Conservation (phyloP, 2,888 invertebrate genomes). For the Chirona hameri region DNA sequence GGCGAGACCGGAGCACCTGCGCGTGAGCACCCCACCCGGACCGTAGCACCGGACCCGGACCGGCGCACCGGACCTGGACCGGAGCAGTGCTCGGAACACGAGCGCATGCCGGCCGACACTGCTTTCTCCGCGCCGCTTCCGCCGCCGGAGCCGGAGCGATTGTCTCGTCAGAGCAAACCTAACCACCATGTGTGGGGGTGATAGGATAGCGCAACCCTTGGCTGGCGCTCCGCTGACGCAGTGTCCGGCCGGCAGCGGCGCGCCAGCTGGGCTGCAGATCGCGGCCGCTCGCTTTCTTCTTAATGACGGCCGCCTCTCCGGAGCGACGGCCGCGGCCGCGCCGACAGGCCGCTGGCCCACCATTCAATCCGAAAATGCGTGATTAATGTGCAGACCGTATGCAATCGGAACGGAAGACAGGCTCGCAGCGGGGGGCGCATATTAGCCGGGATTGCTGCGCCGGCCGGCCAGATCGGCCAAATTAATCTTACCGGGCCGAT, state of each 20-base stretch:
- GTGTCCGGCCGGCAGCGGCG: neutral
- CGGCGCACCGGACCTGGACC: too few relatives aligned
- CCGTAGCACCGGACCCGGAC: too few relatives aligned
- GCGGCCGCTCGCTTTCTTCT: neutral
- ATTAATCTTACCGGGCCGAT: neutral
- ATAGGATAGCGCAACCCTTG: neutral
- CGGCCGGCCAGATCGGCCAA: neutral
- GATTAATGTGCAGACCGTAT: neutral
- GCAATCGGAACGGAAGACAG: neutral
- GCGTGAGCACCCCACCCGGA: too few relatives aligned
- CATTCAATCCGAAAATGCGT: neutral
- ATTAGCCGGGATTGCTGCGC: neutral
- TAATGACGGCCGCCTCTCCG: neutral
- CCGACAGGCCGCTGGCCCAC: neutral
- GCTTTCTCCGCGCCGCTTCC: neutral
- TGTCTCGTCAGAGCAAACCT: neutral
- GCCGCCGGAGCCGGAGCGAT: neutral
- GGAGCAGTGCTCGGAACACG: too few relatives aligned
- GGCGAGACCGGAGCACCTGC: neutral
- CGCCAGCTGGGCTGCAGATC: slow-evolving; percentile 1
- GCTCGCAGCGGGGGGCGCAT: slow-evolving; percentile 1
- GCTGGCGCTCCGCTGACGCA: neutral
- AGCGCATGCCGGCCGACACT: neutral
- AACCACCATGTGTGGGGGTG: neutral
- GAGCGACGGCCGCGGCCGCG: neutral